Conservation (phyloP, 2,888 invertebrate species). For the Ormyrus labotus region DNA sequence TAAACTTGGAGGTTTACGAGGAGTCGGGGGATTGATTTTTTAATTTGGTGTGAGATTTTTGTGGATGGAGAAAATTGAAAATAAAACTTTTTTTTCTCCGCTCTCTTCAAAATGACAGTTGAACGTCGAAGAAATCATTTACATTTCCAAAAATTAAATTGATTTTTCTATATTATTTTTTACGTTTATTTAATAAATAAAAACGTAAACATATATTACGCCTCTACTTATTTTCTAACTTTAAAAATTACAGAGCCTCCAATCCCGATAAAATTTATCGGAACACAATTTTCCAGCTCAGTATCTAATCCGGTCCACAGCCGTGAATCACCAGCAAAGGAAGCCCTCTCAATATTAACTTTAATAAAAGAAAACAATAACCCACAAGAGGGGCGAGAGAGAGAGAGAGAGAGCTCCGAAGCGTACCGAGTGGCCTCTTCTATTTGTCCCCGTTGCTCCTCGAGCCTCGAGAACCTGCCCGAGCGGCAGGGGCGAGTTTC, state of each 20-base stretch:
- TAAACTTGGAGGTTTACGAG: constrained; percentile 27
- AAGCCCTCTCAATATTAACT: neutral
- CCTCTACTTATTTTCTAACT: no score
- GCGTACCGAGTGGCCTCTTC: neutral
- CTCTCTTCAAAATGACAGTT: no score
- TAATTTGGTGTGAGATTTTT: neutral
- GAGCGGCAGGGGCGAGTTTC: neutral
- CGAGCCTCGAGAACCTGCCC: constrained; percentile 5
- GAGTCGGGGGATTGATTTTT: neutral
- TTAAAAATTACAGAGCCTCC: no score
- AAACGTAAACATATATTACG: no score
- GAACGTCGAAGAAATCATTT: no score
- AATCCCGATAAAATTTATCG: no score
- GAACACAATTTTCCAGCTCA: no score
- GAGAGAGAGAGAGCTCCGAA: no score
- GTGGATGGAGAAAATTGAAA: neutral
- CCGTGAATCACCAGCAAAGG: neutral
- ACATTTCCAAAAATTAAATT: no score
- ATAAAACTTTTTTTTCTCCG: neutral
- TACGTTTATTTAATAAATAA: no score
- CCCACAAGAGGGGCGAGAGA: neutral
- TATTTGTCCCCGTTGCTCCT: neutral
- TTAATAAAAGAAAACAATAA: constrained; percentile 17
- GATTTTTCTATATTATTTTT: no score
- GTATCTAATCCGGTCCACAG: neutral